These are phyloP conservation scores for Grapholita molesta DNA, from an alignment of 1,140 invertebrate species.

Conservation along the genomic window DNA sequence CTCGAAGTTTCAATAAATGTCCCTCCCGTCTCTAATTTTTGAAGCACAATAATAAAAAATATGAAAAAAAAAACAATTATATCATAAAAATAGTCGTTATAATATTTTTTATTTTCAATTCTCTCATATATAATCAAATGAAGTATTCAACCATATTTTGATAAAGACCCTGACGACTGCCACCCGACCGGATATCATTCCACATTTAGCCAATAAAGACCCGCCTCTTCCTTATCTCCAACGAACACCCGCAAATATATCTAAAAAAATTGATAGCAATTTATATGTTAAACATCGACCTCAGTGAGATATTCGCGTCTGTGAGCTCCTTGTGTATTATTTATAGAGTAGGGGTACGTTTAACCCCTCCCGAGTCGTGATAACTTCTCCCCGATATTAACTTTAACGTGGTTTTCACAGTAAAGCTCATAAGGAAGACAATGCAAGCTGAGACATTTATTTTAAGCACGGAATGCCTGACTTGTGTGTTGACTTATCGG, in stretches of 20 bases:
- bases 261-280: conserved; percentile 69
- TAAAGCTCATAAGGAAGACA: neutral
- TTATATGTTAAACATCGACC: conserved; percentile 69
- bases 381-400: conserved; percentile 24
- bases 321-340: conserved; percentile 28
- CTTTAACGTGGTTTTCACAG: conserved; percentile 6
- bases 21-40: too few species aligned
- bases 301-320: conserved; percentile 57
- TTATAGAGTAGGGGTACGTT: conserved; percentile 24
- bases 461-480: neutral
- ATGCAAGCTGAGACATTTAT: neutral
- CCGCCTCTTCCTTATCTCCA: conserved; percentile 48
- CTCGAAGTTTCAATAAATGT: too few species aligned
- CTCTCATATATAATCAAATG: too few species aligned
- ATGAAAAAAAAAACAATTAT: too few species aligned
- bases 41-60: too few species aligned
- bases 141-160: neutral
- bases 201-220: conserved; percentile 53
- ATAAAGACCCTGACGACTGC: conserved; percentile 39
- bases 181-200: conserved; percentile 43
- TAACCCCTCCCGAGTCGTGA: conserved; percentile 17
- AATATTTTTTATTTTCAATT: conserved; percentile 19
- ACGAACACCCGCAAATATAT: conserved; percentile 55
- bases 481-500: neutral
- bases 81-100: too few species aligned